A percentile compares a stretch with the other conserved stretches of the same genome.
These are phyloP conservation scores for Melieria omissa DNA, from an alignment of 2,888 invertebrate genomes.

Conservation along the genomic window DNA sequence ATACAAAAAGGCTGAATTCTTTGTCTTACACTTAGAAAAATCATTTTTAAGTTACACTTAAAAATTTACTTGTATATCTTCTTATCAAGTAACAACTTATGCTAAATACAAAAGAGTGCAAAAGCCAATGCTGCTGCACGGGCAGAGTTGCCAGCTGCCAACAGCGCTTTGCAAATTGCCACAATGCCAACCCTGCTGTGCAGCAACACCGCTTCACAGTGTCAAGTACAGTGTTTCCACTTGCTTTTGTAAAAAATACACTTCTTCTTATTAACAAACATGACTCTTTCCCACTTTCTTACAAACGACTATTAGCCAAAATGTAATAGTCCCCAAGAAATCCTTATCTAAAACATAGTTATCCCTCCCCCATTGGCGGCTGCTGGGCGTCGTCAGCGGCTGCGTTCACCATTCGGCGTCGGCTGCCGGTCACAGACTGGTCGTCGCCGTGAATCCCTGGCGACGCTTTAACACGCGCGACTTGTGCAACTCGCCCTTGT, in stretches of 20 bases:
- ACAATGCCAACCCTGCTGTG: neutral
- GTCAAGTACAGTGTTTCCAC: neutral
- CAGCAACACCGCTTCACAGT: neutral
- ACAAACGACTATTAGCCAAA: neutral
- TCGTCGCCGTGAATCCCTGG: slow-evolving; percentile 72
- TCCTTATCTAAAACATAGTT: neutral
- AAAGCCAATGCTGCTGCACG: neutral
- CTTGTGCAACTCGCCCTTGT: slow-evolving; percentile 72
- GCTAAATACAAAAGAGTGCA: neutral
- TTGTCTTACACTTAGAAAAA: slow-evolving; percentile 15
- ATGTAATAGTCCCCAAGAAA: slow-evolving; percentile 12
- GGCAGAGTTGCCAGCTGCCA: neutral
- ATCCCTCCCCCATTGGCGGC: neutral
- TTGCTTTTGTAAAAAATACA: neutral
- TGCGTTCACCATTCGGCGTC: slow-evolving; percentile 43
- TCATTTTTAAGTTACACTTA: neutral
- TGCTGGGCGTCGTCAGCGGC: neutral
- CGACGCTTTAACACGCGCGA: slow-evolving; percentile 70
- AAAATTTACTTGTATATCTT: neutral
- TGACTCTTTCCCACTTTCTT: neutral
- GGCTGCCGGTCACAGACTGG: slow-evolving; percentile 75
- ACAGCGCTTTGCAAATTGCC: neutral
- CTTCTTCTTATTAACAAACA: neutral
- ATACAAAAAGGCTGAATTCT: slow-evolving; percentile 31
- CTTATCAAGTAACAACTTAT: neutral